phyloP scores from a whole-genome alignment of 1,140 invertebrate genomes.

The Sitodiplosis mosellana region DNA sequence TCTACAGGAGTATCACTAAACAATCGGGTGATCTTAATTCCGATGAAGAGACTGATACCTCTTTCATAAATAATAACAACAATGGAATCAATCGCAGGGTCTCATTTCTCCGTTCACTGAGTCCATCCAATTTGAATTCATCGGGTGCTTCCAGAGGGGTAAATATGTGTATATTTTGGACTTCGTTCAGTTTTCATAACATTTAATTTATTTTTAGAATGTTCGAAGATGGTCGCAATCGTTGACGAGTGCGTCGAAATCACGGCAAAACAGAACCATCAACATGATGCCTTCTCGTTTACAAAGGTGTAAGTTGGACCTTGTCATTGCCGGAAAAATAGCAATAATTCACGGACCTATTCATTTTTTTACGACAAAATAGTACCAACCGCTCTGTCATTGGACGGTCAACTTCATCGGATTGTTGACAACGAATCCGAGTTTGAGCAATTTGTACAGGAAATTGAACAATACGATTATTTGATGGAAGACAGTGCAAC shows the following conservation, averaged over 20 bases:
- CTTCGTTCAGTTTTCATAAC: neutral
- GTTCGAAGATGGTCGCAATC: slow-evolving; percentile 6
- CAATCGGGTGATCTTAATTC: too few relatives aligned
- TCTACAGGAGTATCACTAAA: too few relatives aligned
- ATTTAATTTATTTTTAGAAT: neutral
- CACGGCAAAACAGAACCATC: slow-evolving; percentile 4
- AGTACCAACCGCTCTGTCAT: neutral
- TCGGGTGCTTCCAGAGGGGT: too few relatives aligned
- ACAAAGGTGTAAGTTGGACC: neutral
- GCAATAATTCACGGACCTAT: too few relatives aligned
- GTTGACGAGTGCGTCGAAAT: neutral
- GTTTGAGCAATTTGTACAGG: slow-evolving; percentile 33
- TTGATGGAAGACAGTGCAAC: slow-evolving; percentile 38
- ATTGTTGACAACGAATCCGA: slow-evolving; percentile 14
- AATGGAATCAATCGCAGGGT: too few relatives aligned
- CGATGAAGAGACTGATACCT: too few relatives aligned
- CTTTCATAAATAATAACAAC: too few relatives aligned
- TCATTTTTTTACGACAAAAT: too few relatives aligned
- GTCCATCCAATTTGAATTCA: too few relatives aligned
- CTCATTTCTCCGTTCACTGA: too few relatives aligned
- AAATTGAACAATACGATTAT: slow-evolving; percentile 35
- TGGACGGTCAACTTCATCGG: slow-evolving; percentile 3
- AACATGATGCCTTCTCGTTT: slow-evolving; percentile 3
- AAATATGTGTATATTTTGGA: too few relatives aligned
- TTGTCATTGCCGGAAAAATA: too few relatives aligned